These are phyloP conservation scores for Drosophila picticornis DNA, from an alignment of 2,888 invertebrate genomes.

Conservation along the genomic window DNA sequence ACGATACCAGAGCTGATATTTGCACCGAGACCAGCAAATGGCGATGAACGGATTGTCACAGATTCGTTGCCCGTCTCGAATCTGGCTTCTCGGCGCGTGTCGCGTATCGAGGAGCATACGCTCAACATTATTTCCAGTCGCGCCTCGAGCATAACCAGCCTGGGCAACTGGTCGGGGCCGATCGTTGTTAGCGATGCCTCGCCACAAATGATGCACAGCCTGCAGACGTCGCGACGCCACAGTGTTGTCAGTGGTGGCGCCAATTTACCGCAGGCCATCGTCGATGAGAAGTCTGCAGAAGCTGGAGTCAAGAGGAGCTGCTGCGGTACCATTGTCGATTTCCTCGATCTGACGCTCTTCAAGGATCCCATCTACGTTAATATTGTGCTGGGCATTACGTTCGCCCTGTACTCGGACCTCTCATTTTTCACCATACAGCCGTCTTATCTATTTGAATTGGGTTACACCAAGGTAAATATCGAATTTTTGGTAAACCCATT, in stretches of 20 bases:
- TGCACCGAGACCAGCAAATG: background rate
- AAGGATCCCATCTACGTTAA: constrained; percentile 89
- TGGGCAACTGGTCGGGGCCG: constrained; percentile 85
- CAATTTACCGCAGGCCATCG: background rate
- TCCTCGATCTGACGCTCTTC: constrained; percentile 88
- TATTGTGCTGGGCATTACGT: constrained; percentile 89
- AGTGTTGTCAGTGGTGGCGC: constrained; percentile 37
- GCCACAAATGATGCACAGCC: constrained; percentile 75
- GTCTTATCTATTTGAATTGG: constrained; percentile 85
- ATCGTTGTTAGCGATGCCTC: constrained; percentile 82
- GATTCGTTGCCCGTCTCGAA: constrained; percentile 33
- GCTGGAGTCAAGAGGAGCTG: constrained; percentile 14
- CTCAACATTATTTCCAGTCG: constrained; percentile 66
- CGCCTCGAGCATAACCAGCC: constrained; percentile 83
- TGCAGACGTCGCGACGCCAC: constrained; percentile 65
- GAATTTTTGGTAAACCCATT: background rate
- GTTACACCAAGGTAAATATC: constrained; percentile 77
- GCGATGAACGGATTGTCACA: background rate
- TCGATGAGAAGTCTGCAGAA: background rate
- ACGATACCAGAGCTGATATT: constrained; percentile 36
- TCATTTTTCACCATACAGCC: constrained; percentile 90
- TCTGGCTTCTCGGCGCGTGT: constrained; percentile 48
- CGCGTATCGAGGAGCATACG: constrained; percentile 57
- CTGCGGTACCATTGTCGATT: constrained; percentile 87
- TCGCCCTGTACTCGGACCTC: constrained; percentile 89